These are phyloP conservation scores for Gymnobelideus leadbeateri DNA, from an alignment of 2,113 vertebrate genomes.

Conservation along the genomic window DNA sequence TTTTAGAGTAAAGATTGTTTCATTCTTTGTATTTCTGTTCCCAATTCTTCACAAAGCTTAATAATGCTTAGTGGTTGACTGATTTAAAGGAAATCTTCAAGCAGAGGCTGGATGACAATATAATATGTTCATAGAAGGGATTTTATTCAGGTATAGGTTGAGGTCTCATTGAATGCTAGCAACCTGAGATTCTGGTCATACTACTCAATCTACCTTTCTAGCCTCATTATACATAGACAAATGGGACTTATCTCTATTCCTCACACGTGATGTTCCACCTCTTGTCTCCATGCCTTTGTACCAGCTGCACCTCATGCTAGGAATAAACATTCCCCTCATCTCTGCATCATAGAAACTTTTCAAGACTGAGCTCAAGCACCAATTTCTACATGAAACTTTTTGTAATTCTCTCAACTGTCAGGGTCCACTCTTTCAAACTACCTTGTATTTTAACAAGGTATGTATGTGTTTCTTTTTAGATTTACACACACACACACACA, in stretches of 20 bases:
- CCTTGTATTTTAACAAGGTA: neutral
- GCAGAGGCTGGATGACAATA: neutral
- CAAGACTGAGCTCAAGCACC: neutral
- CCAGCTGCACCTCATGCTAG: neutral
- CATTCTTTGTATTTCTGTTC: neutral
- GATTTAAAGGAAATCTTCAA: neutral
- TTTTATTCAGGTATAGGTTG: neutral
- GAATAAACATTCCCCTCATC: neutral
- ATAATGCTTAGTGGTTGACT: neutral
- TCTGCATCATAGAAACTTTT: neutral
- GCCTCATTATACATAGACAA: neutral
- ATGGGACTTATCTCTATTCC: neutral
- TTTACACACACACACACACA: neutral
- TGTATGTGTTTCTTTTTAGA: neutral
- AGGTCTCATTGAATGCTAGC: neutral
- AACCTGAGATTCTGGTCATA: neutral
- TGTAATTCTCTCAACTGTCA: neutral
- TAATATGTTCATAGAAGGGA: neutral
- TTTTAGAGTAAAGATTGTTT: neutral
- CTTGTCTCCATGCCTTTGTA: neutral
- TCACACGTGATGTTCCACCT: neutral
- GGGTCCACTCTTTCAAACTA: neutral
- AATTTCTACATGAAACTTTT: neutral
- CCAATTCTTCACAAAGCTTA: neutral
- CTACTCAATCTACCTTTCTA: neutral